Conservation (phyloP, 2,888 invertebrate genomes). For the Volucella inflata region DNA sequence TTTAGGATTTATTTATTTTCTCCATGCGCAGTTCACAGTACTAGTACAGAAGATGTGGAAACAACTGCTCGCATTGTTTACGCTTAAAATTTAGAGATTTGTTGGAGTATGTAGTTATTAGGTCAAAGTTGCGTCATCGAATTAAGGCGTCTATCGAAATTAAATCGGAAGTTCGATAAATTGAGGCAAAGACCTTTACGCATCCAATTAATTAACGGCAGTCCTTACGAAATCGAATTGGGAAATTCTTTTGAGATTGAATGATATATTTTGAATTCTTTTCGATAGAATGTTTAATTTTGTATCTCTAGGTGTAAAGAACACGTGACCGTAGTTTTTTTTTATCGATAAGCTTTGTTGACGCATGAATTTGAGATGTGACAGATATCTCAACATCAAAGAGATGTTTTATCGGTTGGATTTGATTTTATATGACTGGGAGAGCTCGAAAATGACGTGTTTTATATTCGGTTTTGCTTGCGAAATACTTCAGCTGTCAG, state of each 20-base stretch:
- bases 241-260: slow-evolving; percentile 13
- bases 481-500: too few species aligned
- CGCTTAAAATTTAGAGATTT: slow-evolving; percentile 14
- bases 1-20: not conserved
- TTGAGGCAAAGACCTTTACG: slow-evolving; percentile 49
- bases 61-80: slow-evolving; percentile 31
- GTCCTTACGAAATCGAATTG: slow-evolving; percentile 48
- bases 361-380: too few species aligned
- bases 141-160: slow-evolving; percentile 20
- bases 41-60: slow-evolving; percentile 11
- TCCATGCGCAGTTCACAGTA: slow-evolving; percentile 1
- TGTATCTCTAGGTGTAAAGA: too few species aligned
- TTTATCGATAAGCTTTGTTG: too few species aligned
- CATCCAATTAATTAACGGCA: slow-evolving; percentile 34
- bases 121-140: slow-evolving; percentile 45
- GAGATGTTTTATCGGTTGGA: too few species aligned
- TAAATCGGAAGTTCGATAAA: slow-evolving; percentile 34
- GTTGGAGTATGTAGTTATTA: slow-evolving; percentile 18
- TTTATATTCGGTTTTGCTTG: too few species aligned
- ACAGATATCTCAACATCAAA: too few species aligned
- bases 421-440: too few species aligned
- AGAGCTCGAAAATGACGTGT: too few species aligned
- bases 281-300: too few species aligned
- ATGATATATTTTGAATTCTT: not conserved
- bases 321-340: too few species aligned